Base-by-base conservation (phyloP, 2,113 vertebrate genomes). In the Phaetusa simplex region DNA sequence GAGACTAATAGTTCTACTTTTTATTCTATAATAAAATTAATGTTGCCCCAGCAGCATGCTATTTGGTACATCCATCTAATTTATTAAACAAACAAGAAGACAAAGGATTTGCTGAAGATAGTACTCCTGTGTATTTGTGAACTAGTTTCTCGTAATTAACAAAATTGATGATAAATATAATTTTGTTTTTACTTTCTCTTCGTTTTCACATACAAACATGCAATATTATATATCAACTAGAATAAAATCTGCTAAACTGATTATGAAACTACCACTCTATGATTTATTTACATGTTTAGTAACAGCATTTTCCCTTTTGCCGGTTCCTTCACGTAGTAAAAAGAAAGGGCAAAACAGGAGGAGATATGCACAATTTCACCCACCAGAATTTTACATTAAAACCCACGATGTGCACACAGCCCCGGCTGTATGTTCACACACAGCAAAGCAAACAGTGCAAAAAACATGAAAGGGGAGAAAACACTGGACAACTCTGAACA, bases 21-120 rank as follows among this genome's bases (percentile, higher is more conserved):
- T 96, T 86, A 97, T 95, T 93, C 96, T 88, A 36, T 93, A 95
- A 96, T 90, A 97, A 96, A 98, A 98, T 96, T 96, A 97, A 98
- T 95, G 94, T 94, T 96, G 87, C 87, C 94, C 96, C 93, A 95
- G 94, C 95, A 96, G 96, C 95, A 91, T 30, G 80, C 95, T 94
- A 58, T 97, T 93, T 94, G 72, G 80, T 95, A 69, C 91, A 97
- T 97, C 86, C 80, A 97, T 97, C 97, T 96, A 89, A 96, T 95
- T 95, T 96, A 97, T 95, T 97, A 96, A 97, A 95, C 93, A 96
- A 98, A 94, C 80, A 90, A 82, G 97, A 87, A 94, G 91, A 97
- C 91, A 95, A 95, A 97, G 84, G 86, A 91, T 97, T 91, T 86
- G 83, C 94, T 95, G 77, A 93, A 95, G 90, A 96, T 79, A 55